Evolutionary conservation across 2,113 vertebrate species (phyloP).

Genomic region (Hippocampus guttulatus): DNA sequence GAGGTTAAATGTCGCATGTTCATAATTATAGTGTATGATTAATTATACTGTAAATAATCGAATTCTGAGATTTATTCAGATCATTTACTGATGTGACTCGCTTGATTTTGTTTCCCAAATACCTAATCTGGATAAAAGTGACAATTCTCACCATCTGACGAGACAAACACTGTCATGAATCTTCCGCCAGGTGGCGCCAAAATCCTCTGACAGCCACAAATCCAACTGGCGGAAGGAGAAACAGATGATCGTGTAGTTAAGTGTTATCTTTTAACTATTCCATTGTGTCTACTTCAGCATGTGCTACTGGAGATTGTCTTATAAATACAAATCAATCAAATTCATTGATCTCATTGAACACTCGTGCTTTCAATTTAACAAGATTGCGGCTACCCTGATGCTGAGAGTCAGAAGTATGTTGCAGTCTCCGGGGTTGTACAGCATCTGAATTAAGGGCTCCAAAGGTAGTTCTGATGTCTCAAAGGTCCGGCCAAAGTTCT

Average conservation of each 20-base stretch:
- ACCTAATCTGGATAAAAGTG: background rate
- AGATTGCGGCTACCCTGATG: slow-evolving; percentile 73
- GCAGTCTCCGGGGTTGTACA: slow-evolving; percentile 78
- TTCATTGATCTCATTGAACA: background rate
- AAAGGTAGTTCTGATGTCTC: slow-evolving; percentile 79
- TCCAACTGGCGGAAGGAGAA: slow-evolving; percentile 46
- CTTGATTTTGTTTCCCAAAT: background rate
- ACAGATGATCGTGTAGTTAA: slow-evolving; percentile 13
- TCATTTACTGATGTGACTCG: background rate
- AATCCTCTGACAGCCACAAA: slow-evolving; percentile 85
- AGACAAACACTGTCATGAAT: slow-evolving; percentile 85
- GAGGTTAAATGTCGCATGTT: background rate
- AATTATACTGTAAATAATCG: background rate
- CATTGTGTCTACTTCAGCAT: background rate
- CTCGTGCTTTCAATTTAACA: background rate
- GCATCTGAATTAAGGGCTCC: slow-evolving; percentile 82
- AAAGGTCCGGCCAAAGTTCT: slow-evolving; percentile 82
- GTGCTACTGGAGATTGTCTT: background rate
- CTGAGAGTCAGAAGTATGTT: slow-evolving; percentile 79
- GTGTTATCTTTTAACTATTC: background rate
- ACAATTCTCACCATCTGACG: slow-evolving; percentile 85
- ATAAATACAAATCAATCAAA: background rate
- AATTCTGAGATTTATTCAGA: background rate
- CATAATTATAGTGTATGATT: background rate
- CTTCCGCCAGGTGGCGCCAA: slow-evolving; percentile 83